Evolutionary conservation across 1,140 invertebrate species (phyloP).

Genomic region (Ganaspis sp.): DNA sequence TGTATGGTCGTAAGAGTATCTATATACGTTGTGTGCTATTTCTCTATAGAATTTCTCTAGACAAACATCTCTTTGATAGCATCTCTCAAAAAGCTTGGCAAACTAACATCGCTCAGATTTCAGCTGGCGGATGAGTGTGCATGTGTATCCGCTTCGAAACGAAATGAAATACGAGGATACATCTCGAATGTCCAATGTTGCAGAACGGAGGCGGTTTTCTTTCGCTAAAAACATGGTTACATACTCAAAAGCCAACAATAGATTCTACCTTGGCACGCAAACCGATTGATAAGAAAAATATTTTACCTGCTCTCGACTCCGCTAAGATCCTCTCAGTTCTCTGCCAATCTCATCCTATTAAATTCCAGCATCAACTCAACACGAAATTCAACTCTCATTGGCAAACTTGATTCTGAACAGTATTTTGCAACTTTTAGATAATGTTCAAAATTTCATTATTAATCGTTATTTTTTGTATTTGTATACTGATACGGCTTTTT

Average conservation of each 20-base stretch:
- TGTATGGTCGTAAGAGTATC: not conserved
- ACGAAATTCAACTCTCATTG: too few species aligned
- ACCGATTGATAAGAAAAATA: slow-evolving; percentile 2
- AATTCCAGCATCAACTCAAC: too few species aligned
- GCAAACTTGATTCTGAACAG: too few species aligned
- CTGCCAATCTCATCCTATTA: too few species aligned
- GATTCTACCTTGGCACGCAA: not conserved
- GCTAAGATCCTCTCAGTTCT: too few species aligned
- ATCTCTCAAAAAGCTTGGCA: slow-evolving; percentile 10
- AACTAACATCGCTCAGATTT: slow-evolving; percentile 7
- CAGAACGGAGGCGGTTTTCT: slow-evolving; percentile 40
- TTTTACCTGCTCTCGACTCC: not conserved
- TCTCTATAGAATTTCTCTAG: not conserved
- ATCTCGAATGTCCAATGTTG: slow-evolving; percentile 37
- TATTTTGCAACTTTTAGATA: too few species aligned
- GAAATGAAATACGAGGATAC: slow-evolving; percentile 32
- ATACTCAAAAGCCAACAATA: slow-evolving; percentile 4
- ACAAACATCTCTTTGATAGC: not conserved
- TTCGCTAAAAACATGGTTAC: slow-evolving; percentile 16
- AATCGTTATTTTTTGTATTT: too few species aligned
- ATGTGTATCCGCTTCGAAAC: slow-evolving; percentile 4
- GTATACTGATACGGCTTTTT: too few species aligned
- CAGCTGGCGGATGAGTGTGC: not conserved
- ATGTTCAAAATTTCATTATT: too few species aligned
- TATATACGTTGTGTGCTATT: not conserved